Evolutionary conservation across 2,888 invertebrate genomes (phyloP).

Genomic region (Perizoma affinitatum): DNA sequence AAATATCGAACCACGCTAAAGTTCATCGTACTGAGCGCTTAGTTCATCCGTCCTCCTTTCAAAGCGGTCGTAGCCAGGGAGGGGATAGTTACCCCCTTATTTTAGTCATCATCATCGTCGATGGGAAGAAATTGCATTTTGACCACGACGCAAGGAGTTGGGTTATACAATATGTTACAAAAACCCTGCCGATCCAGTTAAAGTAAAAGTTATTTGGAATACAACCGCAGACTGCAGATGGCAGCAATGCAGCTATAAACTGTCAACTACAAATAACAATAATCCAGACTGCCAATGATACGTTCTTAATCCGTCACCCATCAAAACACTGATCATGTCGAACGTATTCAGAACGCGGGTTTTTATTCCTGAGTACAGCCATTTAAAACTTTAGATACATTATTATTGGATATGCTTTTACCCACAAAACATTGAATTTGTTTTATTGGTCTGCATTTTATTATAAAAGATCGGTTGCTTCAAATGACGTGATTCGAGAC

Average conservation of each 20-base stretch:
- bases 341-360: too few species aligned
- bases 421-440: slow-evolving; percentile 20
- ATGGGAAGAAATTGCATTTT: too few species aligned
- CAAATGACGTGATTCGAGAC: slow-evolving; percentile 10
- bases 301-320: too few species aligned
- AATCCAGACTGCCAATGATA: too few species aligned
- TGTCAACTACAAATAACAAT: too few species aligned
- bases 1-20: slow-evolving; percentile 50
- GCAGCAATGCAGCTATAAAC: too few species aligned
- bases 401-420: slow-evolving; percentile 27
- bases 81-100: neutral
- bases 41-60: slow-evolving; percentile 30
- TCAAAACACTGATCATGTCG: too few species aligned
- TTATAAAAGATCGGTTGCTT: slow-evolving; percentile 14
- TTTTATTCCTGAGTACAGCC: slow-evolving; percentile 7
- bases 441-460: slow-evolving; percentile 23
- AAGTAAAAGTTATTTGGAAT: too few species aligned
- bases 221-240: too few species aligned
- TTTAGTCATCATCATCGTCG: neutral
- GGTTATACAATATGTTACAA: too few species aligned
- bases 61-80: slow-evolving; percentile 12
- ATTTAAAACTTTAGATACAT: slow-evolving; percentile 24
- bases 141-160: too few species aligned
- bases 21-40: slow-evolving; percentile 55
- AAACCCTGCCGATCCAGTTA: too few species aligned